Evolutionary conservation across 2,113 vertebrate species (phyloP).

Genomic region (Myxocyprinus asiaticus): DNA sequence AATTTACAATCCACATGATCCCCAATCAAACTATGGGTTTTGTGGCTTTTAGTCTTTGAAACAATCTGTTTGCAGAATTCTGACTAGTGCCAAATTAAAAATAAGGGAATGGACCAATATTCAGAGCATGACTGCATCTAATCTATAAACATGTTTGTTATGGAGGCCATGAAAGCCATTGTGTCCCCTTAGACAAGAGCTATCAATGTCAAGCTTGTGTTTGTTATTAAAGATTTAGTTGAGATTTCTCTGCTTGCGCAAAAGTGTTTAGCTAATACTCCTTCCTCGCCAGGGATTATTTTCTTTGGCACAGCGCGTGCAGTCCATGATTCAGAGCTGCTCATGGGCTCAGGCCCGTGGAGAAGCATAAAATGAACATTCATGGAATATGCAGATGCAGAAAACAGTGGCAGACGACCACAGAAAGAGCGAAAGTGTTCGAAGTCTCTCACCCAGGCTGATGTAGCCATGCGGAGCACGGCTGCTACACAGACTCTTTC

Average conservation of each 20-base stretch:
- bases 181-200: not conserved
- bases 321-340: slow-evolving; percentile 23
- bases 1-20: too few relatives aligned
- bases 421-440: slow-evolving; percentile 11
- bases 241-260: slow-evolving; percentile 36
- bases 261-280: slow-evolving; percentile 18
- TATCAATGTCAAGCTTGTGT: slow-evolving; percentile 2
- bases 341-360: slow-evolving; percentile 12
- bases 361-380: slow-evolving; percentile 28
- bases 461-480: not conserved
- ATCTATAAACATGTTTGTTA: not conserved
- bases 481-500: not conserved
- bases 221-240: slow-evolving; percentile 36
- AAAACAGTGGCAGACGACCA: not conserved
- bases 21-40: too few relatives aligned
- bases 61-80: too few relatives aligned
- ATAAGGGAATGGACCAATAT: not conserved
- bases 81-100: not conserved
- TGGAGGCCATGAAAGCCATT: not conserved
- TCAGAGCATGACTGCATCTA: not conserved
- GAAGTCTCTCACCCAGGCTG: not conserved
- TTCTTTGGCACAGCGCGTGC: slow-evolving; percentile 36
- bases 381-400: slow-evolving; percentile 26
- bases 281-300: slow-evolving; percentile 40
- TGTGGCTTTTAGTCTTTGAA: too few relatives aligned